Evolutionary conservation across 2,888 invertebrate genomes (phyloP).

Genomic region (Troilus luridus): DNA sequence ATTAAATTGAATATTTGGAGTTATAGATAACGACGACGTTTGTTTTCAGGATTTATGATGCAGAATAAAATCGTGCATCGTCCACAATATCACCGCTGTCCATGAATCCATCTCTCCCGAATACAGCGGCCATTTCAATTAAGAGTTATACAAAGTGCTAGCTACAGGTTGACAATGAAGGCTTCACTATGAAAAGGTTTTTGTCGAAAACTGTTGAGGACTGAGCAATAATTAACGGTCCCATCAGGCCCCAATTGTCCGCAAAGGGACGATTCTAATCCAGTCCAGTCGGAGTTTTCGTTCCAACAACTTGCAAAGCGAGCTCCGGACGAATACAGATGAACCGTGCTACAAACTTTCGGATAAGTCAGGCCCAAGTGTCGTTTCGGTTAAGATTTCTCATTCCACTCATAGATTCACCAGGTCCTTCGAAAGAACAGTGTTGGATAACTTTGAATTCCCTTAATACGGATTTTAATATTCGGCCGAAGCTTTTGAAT

Average conservation of each 20-base stretch:
- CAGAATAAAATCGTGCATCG: not conserved
- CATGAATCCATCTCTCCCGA: not conserved
- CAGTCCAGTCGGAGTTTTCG: not conserved
- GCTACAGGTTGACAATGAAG: not conserved
- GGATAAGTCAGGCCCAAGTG: too few species aligned
- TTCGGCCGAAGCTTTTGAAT: too few species aligned
- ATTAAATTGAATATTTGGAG: too few species aligned
- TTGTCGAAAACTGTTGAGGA: not conserved
- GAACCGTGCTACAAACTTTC: not conserved
- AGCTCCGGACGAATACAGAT: not conserved
- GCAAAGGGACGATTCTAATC: not conserved
- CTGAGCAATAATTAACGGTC: not conserved
- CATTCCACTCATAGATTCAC: too few species aligned
- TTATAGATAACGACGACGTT: too few species aligned
- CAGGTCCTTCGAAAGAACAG: too few species aligned
- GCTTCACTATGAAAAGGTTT: not conserved
- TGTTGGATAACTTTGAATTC: too few species aligned
- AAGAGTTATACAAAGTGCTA: not conserved
- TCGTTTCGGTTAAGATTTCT: too few species aligned
- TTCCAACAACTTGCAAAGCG: not conserved
- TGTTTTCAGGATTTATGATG: too few species aligned
- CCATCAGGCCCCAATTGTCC: not conserved
- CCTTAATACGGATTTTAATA: too few species aligned
- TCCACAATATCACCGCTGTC: not conserved
- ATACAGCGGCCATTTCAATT: not conserved